A percentile compares a stretch with the other conserved stretches of the same genome.
phyloP scores from a whole-genome alignment of 2,113 vertebrate genomes.

The Neopipo cinnamomea region DNA sequence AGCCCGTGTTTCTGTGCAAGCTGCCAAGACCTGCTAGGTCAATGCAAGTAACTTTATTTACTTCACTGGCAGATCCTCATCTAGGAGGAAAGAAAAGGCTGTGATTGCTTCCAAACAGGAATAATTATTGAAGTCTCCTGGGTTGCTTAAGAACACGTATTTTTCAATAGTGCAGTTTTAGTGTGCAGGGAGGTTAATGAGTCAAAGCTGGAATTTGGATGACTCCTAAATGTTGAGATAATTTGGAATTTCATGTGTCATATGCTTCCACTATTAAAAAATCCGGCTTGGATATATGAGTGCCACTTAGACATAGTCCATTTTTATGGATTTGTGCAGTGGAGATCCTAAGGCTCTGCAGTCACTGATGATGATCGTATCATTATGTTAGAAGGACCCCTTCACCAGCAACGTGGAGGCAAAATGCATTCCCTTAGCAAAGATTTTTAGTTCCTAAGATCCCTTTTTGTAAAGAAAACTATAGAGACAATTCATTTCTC shows the following conservation, averaged over 20 bases:
- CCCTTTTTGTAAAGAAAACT: background rate
- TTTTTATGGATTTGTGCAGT: background rate
- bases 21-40: background rate
- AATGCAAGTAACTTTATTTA: constrained; percentile 18
- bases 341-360: background rate
- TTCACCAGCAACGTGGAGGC: background rate
- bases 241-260: background rate
- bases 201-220: background rate
- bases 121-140: background rate
- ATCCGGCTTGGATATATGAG: background rate
- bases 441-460: background rate
- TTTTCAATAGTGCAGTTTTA: background rate
- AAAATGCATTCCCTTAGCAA: background rate
- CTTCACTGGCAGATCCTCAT: background rate
- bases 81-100: background rate
- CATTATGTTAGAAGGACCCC: background rate
- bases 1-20: background rate
- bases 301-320: background rate
- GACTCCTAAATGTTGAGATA: background rate
- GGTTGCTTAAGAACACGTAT: background rate
- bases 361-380: accelerated
- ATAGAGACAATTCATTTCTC: accelerated
- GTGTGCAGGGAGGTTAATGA: background rate
- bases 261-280: background rate
- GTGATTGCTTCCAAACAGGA: background rate